Evolutionary conservation across 2,113 vertebrate species (phyloP).

Genomic region (Bufo gargarizans): DNA sequence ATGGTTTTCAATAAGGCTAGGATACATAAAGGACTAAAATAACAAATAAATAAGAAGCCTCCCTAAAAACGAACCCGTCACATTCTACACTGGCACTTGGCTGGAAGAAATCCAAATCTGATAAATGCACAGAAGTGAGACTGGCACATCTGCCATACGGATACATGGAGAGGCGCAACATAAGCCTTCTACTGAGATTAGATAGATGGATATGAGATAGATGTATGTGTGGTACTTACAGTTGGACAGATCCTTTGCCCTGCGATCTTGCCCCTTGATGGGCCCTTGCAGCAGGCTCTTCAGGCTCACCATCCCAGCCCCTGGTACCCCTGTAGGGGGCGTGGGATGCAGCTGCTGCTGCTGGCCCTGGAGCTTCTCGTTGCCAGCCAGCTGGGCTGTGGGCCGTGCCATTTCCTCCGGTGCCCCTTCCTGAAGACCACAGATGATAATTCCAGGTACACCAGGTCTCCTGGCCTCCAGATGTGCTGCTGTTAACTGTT

Average conservation of each 20-base stretch:
- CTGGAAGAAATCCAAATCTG: neutral
- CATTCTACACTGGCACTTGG: neutral
- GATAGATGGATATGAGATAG: too few species aligned
- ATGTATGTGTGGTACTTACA: constrained; percentile 24
- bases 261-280: constrained; percentile 58
- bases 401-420: constrained; percentile 48
- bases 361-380: constrained; percentile 42
- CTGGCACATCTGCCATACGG: neutral
- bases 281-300: constrained; percentile 62
- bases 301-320: constrained; percentile 51
- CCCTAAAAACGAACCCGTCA: neutral
- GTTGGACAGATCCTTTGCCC: constrained; percentile 42
- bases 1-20: neutral
- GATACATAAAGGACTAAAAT: neutral
- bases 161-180: too few species aligned
- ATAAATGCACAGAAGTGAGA: neutral
- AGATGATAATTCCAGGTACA: neutral
- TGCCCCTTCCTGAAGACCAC: neutral
- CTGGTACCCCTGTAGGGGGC: constrained; percentile 46
- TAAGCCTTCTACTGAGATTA: too few species aligned
- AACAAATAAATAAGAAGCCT: neutral
- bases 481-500: neutral
- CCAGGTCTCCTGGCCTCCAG: neutral
- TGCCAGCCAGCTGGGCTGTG: constrained; percentile 38
- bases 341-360: constrained; percentile 32